Evolutionary conservation across 2,797 vertebrate species (phyloP), one percentile per base, ranked within the genome.

Genomic region (Ptychadena robeensis): DNA sequence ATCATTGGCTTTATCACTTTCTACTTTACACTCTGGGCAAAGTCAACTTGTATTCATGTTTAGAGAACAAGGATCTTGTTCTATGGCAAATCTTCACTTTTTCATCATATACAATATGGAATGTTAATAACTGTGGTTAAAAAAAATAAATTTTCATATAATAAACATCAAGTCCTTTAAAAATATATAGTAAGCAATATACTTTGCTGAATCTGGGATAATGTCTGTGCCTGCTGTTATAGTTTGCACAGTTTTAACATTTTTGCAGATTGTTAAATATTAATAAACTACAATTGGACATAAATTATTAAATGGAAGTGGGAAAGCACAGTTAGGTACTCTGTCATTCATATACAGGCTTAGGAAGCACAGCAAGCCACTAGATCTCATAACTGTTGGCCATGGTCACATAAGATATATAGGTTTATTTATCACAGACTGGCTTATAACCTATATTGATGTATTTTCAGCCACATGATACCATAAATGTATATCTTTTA

Each of bases 271-370:
- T 25, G 59, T 61, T 2, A 61, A 61, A 61, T 61, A 61, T 61
- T 61, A 61, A 61, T 61, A 61, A 28, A 61, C 59, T 61, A 61
- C 59, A 61, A 61, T 28, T 61, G 25, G 27, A 25, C 59, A 61
- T 61, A 27, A 61, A 61, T 61, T 25, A 61, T 61, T 61, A 61
- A 61, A 61, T 28, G 59, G 18, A 22, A 53, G 18, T 22, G 5
- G 15, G 4, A 22, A 53, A 61, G 59, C 59, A 61, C n/a, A 25
- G 9, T 25, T 61, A 61, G 59, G 59, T 61, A 12, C 4, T 61
- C 3, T 61, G 11, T 61, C 59, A 28, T 61, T 28, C 27, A 61
- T 61, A 61, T 10, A 61, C 2, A 28, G 59, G 22, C 44, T 22
- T 53, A 53, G 44, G 44, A 18, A 53, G 59, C 27, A 61, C 59